Conservation (phyloP, 2,888 invertebrate species). For the Meghimatium bilineatum region DNA sequence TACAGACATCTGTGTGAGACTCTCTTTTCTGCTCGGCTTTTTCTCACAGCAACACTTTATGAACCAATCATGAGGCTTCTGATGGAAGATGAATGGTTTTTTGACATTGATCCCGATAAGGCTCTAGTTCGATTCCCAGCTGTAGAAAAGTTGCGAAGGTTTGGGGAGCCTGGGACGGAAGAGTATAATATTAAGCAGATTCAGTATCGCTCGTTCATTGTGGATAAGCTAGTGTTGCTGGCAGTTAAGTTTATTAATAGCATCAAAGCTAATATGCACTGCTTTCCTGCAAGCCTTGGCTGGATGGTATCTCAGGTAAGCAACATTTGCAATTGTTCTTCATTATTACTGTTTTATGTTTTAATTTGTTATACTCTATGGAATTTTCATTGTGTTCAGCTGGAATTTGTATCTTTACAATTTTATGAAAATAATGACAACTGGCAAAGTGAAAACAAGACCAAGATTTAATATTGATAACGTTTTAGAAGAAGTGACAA, state of each 20-base stretch:
- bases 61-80: conserved; percentile 92
- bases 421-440: no score
- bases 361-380: neutral
- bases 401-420: no score
- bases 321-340: neutral
- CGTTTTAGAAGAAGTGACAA: no score
- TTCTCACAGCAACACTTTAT: conserved; percentile 93
- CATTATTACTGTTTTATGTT: neutral
- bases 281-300: conserved; percentile 90
- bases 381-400: no score
- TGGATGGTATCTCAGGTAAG: conserved; percentile 92
- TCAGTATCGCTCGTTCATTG: conserved; percentile 85
- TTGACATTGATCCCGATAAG: conserved; percentile 94
- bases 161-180: conserved; percentile 86
- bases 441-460: no score
- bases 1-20: conserved; percentile 93
- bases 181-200: conserved; percentile 86
- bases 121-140: conserved; percentile 83
- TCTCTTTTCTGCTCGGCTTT: conserved; percentile 92
- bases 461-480: no score
- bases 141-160: conserved; percentile 82
- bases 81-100: conserved; percentile 92
- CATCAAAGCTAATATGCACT: conserved; percentile 89
- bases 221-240: conserved; percentile 87
- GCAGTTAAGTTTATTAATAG: conserved; percentile 89